A percentile compares a stretch with the other conserved stretches of the same genome.
Evolutionary conservation across 2,888 invertebrate species (phyloP).

Genomic region (Spodoptera exigua): DNA sequence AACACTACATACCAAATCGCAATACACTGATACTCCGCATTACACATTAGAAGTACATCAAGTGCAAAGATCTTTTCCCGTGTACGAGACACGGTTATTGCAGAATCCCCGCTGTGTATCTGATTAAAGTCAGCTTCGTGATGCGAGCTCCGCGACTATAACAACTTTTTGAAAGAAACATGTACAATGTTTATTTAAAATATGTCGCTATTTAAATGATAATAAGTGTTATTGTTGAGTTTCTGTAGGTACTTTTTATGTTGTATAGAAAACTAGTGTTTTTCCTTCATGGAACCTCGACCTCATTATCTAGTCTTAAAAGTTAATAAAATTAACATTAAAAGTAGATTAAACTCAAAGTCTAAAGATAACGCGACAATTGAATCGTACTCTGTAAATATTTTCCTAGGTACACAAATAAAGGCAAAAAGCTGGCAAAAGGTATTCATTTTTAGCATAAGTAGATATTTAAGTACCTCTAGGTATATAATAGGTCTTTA

Average conservation of each 20-base stretch:
- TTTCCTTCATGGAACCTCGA: too few relatives aligned
- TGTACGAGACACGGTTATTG: constrained; percentile 43
- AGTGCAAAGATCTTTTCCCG: constrained; percentile 17
- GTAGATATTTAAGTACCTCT: too few relatives aligned
- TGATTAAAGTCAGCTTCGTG: constrained; percentile 48
- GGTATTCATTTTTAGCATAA: too few relatives aligned
- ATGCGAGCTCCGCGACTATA: constrained; percentile 42
- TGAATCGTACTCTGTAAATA: too few relatives aligned
- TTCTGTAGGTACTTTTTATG: not conserved
- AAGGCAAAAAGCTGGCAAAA: too few relatives aligned
- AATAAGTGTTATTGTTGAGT: constrained; percentile 15
- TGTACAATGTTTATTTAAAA: constrained; percentile 39
- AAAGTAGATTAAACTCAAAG: too few relatives aligned
- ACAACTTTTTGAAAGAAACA: constrained; percentile 47
- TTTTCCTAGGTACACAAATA: too few relatives aligned
- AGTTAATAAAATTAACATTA: too few relatives aligned
- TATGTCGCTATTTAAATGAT: constrained; percentile 37
- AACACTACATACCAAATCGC: constrained; percentile 11
- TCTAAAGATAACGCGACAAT: too few relatives aligned
- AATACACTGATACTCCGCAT: constrained; percentile 21
- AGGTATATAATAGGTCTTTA: too few relatives aligned
- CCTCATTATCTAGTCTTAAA: too few relatives aligned
- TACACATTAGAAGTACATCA: constrained; percentile 50
- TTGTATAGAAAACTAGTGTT: not conserved
- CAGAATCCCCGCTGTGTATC: constrained; percentile 39